Base-by-base conservation (phyloP, 2,797 vertebrate genomes). In the Natrix natrix region DNA sequence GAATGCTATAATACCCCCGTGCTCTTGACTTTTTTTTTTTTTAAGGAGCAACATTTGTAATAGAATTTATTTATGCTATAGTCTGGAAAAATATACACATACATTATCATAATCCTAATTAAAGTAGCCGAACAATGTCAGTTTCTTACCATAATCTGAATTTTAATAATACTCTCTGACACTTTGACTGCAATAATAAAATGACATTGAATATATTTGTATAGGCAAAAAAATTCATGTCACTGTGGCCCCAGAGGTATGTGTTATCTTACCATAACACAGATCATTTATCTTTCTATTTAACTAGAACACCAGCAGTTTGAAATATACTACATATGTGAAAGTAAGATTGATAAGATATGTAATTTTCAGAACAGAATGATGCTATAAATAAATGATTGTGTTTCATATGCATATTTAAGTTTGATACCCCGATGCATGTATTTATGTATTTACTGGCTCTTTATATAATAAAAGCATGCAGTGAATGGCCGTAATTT, bases 261-360 rank as follows among this genome's bases (percentile, higher is more conserved):
- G 89, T 87, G 0, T 90, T 93, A 63, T 93, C 54, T 94, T 83
- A 56, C 2, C 22, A 1, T 48, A 69, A 93, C 48, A 57, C 54
- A 14, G 83, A 57, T 17, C 56, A 90, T 4, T 74, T 94, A 28
- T 74, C 90, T 61, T 0, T 26, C 14, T 89, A 11, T 2, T 92
- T 91, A 90, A 93, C 66, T 92, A 0, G 28, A 86, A 0, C 1
- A 8, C 4, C 94, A 11, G 7, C 10, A 43, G 83, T 66, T 20
- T 37, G 59, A 59, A 89, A n/a, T 90, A 1, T 48, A 86, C 0
- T 54, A 74, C 16, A 37, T 48, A 88, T 92, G 59, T 92, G 57
- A 93, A 92, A 74, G 14, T 91, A 61, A 93, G 66, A 94, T 88
- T 94, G 93, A 14, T 10, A 13, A 12, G 74, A 88, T 92, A 59